These are phyloP conservation scores for Ahaetulla prasina DNA, from an alignment of 2,113 vertebrate genomes.

Conservation along the genomic window DNA sequence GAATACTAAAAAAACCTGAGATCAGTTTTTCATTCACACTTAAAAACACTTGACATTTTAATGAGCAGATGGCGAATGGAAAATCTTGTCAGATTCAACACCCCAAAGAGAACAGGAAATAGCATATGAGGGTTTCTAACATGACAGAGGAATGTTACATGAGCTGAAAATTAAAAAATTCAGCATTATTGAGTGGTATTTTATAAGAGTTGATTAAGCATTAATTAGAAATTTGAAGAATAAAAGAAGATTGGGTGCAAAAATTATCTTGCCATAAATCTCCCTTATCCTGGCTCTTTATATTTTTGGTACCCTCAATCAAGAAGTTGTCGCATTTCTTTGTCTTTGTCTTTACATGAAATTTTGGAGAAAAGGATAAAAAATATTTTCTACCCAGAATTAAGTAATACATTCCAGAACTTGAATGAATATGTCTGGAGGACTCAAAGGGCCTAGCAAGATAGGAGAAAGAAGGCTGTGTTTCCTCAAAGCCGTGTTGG, in stretches of 20 bases:
- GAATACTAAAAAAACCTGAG: conserved; percentile 36
- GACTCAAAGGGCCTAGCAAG: background rate
- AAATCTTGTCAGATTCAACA: conserved; percentile 57
- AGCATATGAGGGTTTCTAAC: conserved; percentile 28
- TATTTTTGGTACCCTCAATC: conserved; percentile 6
- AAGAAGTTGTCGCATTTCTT: background rate
- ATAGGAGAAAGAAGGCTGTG: background rate
- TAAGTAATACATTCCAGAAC: background rate
- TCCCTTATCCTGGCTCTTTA: conserved; percentile 33
- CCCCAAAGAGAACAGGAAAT: conserved; percentile 59
- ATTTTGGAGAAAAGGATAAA: background rate
- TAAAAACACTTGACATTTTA: conserved; percentile 60
- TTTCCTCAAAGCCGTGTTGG: background rate
- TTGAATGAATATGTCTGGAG: background rate
- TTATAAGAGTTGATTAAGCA: conserved; percentile 64
- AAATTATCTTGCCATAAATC: conserved; percentile 13
- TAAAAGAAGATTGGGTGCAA: conserved; percentile 48
- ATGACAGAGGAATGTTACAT: conserved; percentile 53
- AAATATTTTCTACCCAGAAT: background rate
- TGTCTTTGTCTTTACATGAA: background rate
- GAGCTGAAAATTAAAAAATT: conserved; percentile 57
- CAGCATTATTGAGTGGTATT: conserved; percentile 51
- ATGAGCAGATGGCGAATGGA: conserved; percentile 55
- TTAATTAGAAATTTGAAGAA: conserved; percentile 64
- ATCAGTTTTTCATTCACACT: conserved; percentile 49